Evolutionary conservation across 2,113 vertebrate genomes (phyloP).

Genomic region (Nothoprocta perdicaria): DNA sequence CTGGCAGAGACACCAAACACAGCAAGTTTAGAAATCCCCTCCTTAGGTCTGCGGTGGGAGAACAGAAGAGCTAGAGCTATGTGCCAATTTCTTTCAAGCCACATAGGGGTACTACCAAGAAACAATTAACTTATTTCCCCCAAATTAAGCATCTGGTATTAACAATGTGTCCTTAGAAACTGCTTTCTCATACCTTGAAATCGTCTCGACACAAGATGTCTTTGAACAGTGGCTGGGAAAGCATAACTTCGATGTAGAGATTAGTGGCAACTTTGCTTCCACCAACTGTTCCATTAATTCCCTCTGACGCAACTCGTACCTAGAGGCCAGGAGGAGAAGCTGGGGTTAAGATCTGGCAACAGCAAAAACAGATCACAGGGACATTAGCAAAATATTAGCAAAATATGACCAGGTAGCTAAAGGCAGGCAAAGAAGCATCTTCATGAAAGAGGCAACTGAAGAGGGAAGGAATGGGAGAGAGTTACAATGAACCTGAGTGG

Average conservation of each 20-base stretch:
- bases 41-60: not conserved
- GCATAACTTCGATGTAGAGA: conserved; percentile 88
- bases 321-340: conserved; percentile 59
- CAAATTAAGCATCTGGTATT: not conserved
- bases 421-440: not conserved
- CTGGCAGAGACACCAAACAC: not conserved
- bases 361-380: not conserved
- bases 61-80: not conserved
- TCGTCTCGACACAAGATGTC: conserved; percentile 82
- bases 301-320: conserved; percentile 92
- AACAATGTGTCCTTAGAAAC: not conserved
- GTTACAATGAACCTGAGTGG: not conserved
- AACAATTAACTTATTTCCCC: not conserved
- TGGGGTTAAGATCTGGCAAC: not conserved
- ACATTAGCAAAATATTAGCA: not conserved
- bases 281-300: conserved; percentile 94
- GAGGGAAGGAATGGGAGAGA: not conserved
- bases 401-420: not conserved
- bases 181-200: conserved; percentile 88
- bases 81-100: not conserved
- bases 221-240: conserved; percentile 86
- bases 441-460: not conserved
- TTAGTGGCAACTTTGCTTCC: conserved; percentile 85
- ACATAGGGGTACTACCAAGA: not conserved
- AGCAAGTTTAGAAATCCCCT: not conserved